phyloP scores from a whole-genome alignment of 2,797 vertebrate species.

The Cetoscarus ocellatus region DNA sequence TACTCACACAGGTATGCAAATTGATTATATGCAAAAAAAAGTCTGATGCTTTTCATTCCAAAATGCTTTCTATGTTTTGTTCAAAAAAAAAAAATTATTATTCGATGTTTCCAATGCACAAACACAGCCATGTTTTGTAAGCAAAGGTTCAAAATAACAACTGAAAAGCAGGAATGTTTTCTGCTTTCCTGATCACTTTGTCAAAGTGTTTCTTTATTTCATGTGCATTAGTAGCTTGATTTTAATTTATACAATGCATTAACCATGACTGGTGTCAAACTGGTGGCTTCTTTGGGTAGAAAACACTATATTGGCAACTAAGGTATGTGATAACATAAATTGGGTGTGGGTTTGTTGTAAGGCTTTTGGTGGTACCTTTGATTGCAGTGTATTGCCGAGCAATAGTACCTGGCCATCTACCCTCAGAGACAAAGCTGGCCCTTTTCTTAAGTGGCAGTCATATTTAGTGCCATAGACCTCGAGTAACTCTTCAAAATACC shows the following conservation, averaged over 20 bases:
- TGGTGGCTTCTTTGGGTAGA: background rate
- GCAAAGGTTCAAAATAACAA: constrained; percentile 36
- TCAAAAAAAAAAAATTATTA: constrained; percentile 8
- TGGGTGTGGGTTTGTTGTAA: too few species aligned
- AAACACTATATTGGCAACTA: background rate
- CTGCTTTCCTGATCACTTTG: constrained; percentile 48
- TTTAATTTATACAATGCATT: background rate
- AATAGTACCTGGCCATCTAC: too few species aligned
- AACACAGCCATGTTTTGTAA: constrained; percentile 56
- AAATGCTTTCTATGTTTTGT: constrained; percentile 49
- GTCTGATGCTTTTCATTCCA: constrained; percentile 33
- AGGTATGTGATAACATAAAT: background rate
- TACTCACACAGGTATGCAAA: constrained; percentile 45
- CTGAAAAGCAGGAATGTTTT: constrained; percentile 44
- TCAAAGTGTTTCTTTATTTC: constrained; percentile 38
- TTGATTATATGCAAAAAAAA: constrained; percentile 52
- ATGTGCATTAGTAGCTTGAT: background rate
- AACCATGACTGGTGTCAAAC: background rate
- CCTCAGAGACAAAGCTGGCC: too few species aligned
- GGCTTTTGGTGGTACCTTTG: too few species aligned
- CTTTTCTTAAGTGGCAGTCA: too few species aligned
- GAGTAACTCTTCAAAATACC: too few species aligned
- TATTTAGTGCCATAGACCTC: too few species aligned
- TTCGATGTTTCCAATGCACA: constrained; percentile 36
- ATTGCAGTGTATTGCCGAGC: too few species aligned